phyloP scores from a whole-genome alignment of 2,888 invertebrate genomes.

The Automeris io region DNA sequence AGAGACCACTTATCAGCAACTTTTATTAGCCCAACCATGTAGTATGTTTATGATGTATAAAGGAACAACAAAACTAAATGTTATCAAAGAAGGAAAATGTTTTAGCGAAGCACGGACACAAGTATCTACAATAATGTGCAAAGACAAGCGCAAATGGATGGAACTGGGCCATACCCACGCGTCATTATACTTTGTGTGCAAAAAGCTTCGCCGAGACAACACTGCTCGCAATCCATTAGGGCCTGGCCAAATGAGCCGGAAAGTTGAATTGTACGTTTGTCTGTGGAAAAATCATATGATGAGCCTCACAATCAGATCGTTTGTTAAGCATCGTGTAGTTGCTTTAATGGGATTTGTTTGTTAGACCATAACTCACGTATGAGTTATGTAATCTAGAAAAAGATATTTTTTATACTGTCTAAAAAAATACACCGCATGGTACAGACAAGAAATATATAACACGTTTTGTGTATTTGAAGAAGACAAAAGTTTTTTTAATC shows the following conservation, averaged over 20 bases:
- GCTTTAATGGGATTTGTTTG: background rate
- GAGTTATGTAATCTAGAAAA: too few species aligned
- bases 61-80: background rate
- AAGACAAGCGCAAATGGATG: constrained; percentile 19
- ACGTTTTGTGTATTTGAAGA: too few species aligned
- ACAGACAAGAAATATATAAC: too few species aligned
- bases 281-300: constrained; percentile 41
- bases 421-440: too few species aligned
- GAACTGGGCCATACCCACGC: constrained; percentile 29
- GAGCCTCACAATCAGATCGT: constrained; percentile 9
- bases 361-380: too few species aligned
- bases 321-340: background rate
- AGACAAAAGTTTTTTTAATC: too few species aligned
- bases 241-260: constrained; percentile 63
- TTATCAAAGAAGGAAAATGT: background rate
- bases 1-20: too few species aligned
- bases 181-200: constrained; percentile 40
- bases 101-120: background rate
- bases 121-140: constrained; percentile 1
- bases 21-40: too few species aligned
- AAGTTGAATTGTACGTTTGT: constrained; percentile 44
- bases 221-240: constrained; percentile 68
- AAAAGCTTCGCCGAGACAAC: constrained; percentile 61
- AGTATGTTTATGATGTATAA: too few species aligned
- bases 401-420: too few species aligned